A percentile compares a stretch with the other conserved stretches of the same genome.
These are phyloP conservation scores for Fregata magnificens DNA, from an alignment of 2,113 vertebrate genomes.

Conservation along the genomic window DNA sequence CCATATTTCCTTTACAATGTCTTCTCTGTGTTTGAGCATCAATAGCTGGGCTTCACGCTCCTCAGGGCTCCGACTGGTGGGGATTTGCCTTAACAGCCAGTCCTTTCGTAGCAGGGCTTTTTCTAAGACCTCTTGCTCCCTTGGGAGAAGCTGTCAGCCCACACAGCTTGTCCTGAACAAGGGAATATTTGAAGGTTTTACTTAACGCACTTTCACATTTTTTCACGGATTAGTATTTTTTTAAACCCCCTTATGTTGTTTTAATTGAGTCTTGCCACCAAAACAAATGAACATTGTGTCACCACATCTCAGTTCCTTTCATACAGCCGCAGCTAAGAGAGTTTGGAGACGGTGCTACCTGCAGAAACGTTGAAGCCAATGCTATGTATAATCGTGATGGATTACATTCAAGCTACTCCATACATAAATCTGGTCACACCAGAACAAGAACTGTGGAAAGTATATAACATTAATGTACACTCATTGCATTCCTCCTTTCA, in stretches of 20 bases:
- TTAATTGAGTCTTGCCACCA: constrained; percentile 24
- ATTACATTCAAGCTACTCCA: constrained; percentile 6
- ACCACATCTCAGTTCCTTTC: not conserved
- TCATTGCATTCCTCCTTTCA: constrained; percentile 25
- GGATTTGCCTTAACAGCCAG: constrained; percentile 25
- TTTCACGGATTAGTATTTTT: constrained; percentile 47
- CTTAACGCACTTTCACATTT: constrained; percentile 7
- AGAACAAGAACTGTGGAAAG: constrained; percentile 36
- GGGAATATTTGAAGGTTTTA: constrained; percentile 1
- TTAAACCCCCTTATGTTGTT: constrained; percentile 16
- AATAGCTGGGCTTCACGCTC: not conserved
- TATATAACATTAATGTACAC: not conserved
- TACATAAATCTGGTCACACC: constrained; percentile 50
- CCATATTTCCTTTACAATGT: constrained; percentile 9
- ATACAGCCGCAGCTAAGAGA: not conserved
- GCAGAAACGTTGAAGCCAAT: not conserved
- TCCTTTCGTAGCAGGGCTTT: constrained; percentile 32
- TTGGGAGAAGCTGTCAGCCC: constrained; percentile 49
- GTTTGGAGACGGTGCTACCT: not conserved
- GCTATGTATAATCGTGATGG: not conserved
- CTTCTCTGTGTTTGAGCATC: constrained; percentile 12
- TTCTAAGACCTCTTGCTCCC: not conserved
- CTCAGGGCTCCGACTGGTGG: not conserved
- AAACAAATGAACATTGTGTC: constrained; percentile 41
- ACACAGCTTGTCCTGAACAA: constrained; percentile 16